Conservation (phyloP, 2,797 vertebrate genomes). For the Sphenopsis melanotis region DNA sequence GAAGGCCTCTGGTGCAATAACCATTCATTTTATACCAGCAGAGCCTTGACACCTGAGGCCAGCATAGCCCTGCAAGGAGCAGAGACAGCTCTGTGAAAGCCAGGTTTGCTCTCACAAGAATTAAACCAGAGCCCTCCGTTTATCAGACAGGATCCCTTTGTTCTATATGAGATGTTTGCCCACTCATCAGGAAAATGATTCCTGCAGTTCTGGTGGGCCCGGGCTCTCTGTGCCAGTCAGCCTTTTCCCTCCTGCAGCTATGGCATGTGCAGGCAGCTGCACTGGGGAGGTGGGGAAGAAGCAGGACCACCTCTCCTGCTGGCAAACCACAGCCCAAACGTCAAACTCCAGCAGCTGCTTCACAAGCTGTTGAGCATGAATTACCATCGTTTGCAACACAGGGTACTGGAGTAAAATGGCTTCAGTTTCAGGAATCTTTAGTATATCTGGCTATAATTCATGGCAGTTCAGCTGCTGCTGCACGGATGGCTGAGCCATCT, state of each 20-base stretch:
- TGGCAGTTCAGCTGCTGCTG: not conserved
- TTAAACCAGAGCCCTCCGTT: not conserved
- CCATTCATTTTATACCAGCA: not conserved
- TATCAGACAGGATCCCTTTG: not conserved
- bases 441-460: not conserved
- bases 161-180: not conserved
- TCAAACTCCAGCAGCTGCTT: not conserved
- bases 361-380: not conserved
- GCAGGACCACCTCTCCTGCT: not conserved
- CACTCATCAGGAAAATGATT: not conserved
- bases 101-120: fast-evolving
- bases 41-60: not conserved
- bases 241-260: not conserved
- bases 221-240: not conserved
- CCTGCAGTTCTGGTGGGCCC: not conserved
- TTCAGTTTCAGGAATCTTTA: not conserved
- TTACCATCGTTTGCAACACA: not conserved
- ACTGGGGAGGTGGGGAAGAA: not conserved
- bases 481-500: not conserved
- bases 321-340: not conserved
- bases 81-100: not conserved
- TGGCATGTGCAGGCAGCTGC: not conserved
- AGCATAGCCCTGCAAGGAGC: fast-evolving
- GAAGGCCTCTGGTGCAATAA: slow-evolving; percentile 8
- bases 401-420: not conserved